Evolutionary conservation across 2,888 invertebrate genomes (phyloP).

Genomic region (Nymphalis polychloros): DNA sequence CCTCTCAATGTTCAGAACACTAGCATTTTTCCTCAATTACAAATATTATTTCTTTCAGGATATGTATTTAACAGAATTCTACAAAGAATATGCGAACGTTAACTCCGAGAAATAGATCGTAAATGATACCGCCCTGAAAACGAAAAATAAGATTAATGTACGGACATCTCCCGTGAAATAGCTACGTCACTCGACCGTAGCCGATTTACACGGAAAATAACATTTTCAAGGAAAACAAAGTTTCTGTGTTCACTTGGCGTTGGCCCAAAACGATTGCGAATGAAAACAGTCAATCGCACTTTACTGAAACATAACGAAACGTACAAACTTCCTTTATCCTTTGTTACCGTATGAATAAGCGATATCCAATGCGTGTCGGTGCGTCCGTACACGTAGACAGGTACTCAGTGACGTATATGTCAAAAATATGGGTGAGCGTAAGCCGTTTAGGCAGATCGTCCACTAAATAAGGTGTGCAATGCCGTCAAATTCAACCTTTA

Average conservation of each 20-base stretch:
- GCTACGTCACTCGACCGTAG: slow-evolving; percentile 41
- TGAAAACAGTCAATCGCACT: slow-evolving; percentile 29
- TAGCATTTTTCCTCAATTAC: neutral
- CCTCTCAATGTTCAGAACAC: neutral
- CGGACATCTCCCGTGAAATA: slow-evolving; percentile 17
- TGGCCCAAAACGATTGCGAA: slow-evolving; percentile 33
- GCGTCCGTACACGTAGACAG: slow-evolving; percentile 5
- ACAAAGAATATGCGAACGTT: slow-evolving; percentile 5
- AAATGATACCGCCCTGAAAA: slow-evolving; percentile 1
- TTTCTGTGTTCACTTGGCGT: slow-evolving; percentile 35
- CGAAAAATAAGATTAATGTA: slow-evolving; percentile 23
- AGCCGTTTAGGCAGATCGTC: neutral
- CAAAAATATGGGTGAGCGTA: slow-evolving; percentile 4
- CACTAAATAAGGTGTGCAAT: neutral
- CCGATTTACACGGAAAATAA: slow-evolving; percentile 51
- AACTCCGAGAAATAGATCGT: slow-evolving; percentile 22
- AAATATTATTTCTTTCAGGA: neutral
- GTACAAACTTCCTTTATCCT: slow-evolving; percentile 31
- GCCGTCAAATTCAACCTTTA: too few species aligned
- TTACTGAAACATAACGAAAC: slow-evolving; percentile 15
- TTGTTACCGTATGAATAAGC: slow-evolving; percentile 22
- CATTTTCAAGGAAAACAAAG: slow-evolving; percentile 52
- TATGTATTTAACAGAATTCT: neutral
- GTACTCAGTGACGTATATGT: slow-evolving; percentile 13
- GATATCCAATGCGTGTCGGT: slow-evolving; percentile 5